These are phyloP conservation scores for Grallaria varia DNA, from an alignment of 2,113 vertebrate species.

Conservation along the genomic window DNA sequence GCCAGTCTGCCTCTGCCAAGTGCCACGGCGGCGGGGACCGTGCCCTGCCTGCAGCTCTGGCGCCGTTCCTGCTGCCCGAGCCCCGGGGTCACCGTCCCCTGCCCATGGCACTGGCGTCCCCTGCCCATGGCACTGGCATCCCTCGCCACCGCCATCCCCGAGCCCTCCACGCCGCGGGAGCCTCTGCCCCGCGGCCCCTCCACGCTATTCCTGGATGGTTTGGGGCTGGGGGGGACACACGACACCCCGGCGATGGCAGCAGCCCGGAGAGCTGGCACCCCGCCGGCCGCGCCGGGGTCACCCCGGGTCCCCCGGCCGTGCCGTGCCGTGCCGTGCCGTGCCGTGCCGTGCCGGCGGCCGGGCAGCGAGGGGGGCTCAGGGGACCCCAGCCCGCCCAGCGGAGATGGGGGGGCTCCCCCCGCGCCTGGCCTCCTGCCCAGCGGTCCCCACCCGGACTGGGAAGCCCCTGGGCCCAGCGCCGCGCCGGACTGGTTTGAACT, in stretches of 20 bases:
- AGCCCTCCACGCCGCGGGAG: neutral
- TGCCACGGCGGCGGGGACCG: neutral
- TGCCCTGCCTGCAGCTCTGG: neutral
- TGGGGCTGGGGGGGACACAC: neutral
- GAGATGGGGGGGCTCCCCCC: neutral
- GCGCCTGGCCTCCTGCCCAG: neutral
- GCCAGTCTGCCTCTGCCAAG: neutral
- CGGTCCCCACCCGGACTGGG: neutral
- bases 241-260: neutral
- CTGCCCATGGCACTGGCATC: neutral
- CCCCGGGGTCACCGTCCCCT: neutral
- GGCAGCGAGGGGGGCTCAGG: neutral
- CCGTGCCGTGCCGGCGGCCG: neutral
- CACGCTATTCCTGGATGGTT: neutral
- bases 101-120: neutral
- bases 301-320: neutral
- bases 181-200: neutral
- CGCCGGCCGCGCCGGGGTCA: neutral
- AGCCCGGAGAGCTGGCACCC: neutral
- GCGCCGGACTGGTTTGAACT: conserved; percentile 33
- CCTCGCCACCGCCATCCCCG: neutral
- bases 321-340: neutral
- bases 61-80: neutral
- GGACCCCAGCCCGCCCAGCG: neutral
- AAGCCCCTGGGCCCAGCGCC: neutral